Percentiles rank a stretch among this genome's conserved stretches.
Evolutionary conservation across 2,113 vertebrate genomes (phyloP).

Genomic region (Prinia subflava): DNA sequence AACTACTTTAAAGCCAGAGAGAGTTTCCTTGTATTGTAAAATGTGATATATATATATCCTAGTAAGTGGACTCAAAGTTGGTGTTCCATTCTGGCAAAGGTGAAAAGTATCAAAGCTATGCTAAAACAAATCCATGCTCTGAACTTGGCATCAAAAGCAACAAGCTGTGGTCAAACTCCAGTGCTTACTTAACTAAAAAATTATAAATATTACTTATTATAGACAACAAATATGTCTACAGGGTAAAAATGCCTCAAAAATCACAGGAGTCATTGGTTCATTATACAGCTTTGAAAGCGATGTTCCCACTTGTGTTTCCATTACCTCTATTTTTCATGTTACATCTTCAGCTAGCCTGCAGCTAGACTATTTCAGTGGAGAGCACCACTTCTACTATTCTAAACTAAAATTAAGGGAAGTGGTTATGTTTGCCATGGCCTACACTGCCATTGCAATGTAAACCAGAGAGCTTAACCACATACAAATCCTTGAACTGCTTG

Average conservation of each 20-base stretch:
- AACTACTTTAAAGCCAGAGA: background rate
- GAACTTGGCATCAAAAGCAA: background rate
- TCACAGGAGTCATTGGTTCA: background rate
- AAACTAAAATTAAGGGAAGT: background rate
- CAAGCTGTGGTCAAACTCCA: background rate
- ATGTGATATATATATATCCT: background rate
- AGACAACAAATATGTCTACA: background rate
- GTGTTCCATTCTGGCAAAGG: background rate
- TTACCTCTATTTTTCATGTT: background rate
- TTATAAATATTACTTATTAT: background rate
- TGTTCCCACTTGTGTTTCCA: background rate
- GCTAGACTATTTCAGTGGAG: background rate
- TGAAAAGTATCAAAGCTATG: background rate
- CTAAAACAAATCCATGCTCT: background rate
- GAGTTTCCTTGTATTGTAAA: background rate
- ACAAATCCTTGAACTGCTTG: conserved; percentile 55
- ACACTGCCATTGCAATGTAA: conserved; percentile 30
- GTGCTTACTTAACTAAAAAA: background rate
- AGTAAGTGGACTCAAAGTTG: background rate
- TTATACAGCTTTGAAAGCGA: background rate
- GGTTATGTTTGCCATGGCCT: conserved; percentile 14
- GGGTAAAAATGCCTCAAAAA: background rate
- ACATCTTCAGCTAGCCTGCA: background rate
- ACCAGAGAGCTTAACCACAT: conserved; percentile 50
- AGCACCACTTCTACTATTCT: background rate